These are phyloP conservation scores for Dendrolimus punctatus DNA, from an alignment of 1,140 invertebrate genomes.

Conservation along the genomic window DNA sequence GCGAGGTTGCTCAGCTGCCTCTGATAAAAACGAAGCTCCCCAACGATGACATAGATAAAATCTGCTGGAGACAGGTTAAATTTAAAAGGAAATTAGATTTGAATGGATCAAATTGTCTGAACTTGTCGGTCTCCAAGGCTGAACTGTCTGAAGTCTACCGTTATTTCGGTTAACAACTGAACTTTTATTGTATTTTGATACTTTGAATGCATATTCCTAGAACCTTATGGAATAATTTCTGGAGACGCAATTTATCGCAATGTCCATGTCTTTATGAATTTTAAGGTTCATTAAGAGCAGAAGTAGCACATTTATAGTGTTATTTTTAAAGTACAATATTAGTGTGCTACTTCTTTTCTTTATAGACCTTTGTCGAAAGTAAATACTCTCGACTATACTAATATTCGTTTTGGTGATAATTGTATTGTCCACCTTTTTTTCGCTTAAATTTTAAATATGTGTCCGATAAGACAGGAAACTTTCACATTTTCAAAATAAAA, in stretches of 20 bases:
- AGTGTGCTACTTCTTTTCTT: neutral
- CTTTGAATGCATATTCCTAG: too few relatives aligned
- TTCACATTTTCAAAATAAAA: too few relatives aligned
- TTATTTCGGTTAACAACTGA: slow-evolving; percentile 14
- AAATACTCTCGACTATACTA: slow-evolving; percentile 3
- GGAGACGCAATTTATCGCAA: too few relatives aligned
- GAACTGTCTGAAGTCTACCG: slow-evolving; percentile 11
- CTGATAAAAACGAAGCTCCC: slow-evolving; percentile 43
- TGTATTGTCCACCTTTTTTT: too few relatives aligned
- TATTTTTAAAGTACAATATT: too few relatives aligned
- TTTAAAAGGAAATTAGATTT: slow-evolving; percentile 57
- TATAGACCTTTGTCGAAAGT: slow-evolving; percentile 7
- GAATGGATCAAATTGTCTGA: slow-evolving; percentile 33
- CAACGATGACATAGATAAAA: slow-evolving; percentile 49
- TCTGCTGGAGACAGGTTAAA: slow-evolving; percentile 48
- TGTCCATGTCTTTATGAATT: too few relatives aligned
- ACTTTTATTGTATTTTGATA: too few relatives aligned
- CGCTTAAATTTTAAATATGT: too few relatives aligned
- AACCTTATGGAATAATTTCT: too few relatives aligned
- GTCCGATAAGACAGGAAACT: too few relatives aligned
- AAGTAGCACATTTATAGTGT: too few relatives aligned
- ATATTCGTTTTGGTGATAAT: slow-evolving; percentile 2
- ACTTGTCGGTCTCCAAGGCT: slow-evolving; percentile 15
- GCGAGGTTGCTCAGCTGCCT: slow-evolving; percentile 27
- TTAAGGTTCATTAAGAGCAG: too few relatives aligned